A percentile compares a stretch with the other conserved stretches of the same genome.
Conservation (phyloP, 2,797 vertebrate genomes). For the Acipenser transmontanus region DNA sequence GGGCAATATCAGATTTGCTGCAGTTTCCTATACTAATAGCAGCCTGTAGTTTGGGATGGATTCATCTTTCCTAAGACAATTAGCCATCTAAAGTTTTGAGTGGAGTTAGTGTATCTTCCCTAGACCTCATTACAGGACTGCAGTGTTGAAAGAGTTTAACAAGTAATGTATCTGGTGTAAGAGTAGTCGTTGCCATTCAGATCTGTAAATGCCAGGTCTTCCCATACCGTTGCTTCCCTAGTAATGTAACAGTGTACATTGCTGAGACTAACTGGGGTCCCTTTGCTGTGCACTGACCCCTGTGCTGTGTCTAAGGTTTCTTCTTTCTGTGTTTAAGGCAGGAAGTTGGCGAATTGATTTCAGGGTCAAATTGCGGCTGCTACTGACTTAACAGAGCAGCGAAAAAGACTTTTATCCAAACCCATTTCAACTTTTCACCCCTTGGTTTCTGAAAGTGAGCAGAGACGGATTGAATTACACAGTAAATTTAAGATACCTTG, state of each 20-base stretch:
- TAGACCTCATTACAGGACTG: no score
- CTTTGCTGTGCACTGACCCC: not conserved
- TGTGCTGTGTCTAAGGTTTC: not conserved
- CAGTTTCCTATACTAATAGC: no score
- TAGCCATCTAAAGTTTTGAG: no score
- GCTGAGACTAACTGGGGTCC: not conserved
- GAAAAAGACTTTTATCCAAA: not conserved
- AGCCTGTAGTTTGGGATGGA: no score
- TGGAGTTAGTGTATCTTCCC: no score
- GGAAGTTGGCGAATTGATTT: not conserved
- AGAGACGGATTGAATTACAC: not conserved
- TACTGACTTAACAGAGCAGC: not conserved
- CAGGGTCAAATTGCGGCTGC: not conserved
- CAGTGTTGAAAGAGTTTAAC: no score
- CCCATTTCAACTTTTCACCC: not conserved
- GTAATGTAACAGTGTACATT: not conserved
- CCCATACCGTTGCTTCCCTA: not conserved
- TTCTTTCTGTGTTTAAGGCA: not conserved
- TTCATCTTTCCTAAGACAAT: no score
- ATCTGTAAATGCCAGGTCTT: no score
- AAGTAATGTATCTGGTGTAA: no score
- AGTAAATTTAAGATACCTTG: not conserved
- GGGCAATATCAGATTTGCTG: no score
- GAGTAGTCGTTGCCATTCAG: no score
- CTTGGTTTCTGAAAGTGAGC: not conserved